Evolutionary conservation across 64 coral and sea anemone genomes (phyloP), one percentile per base, ranked within the genome.

Genomic region (Montipora efflorescens): DNA sequence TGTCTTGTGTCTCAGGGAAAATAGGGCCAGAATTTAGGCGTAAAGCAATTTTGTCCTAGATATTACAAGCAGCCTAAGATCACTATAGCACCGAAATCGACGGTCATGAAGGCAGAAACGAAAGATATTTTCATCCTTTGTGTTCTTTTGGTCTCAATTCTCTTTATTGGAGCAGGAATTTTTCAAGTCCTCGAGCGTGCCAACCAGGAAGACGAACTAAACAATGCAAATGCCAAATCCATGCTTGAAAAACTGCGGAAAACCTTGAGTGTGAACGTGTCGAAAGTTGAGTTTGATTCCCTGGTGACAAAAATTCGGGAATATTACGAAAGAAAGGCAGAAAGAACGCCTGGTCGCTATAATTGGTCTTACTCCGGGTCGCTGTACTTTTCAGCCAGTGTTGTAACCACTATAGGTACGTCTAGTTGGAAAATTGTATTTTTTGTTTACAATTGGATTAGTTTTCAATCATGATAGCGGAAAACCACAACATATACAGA

Each of bases 331-430:
- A 68, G 15, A 12, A 46, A 7, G 36, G 5, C 46, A 21, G 7
- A 8, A 47, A 87, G 72, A 69, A 12, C 59, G 1, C 19, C 71
- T 23, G 49, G 58, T n/a, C 57, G 55, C 64, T 47, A 59, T 74
- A 80, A 91, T 14, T 95, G 94, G 94, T 87, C 94, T 51, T 95
- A 84, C 84, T 95, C 84, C 22, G 75, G 80, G 2, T 73, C 94
- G 21, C 89, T 95, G 7, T 95, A 95, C 77, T 95, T 95, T 48
- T 95, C 94, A 8, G 80, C 94, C 8, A 95, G 89, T 91, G 94
- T 95, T 52, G 67, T 95, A 48, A 87, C 94, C 2, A 95, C 94
- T 25, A 95, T 91, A 64, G 94, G 94, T 95, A 95, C 59, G 94
- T 91, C 11, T 43, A 53, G 43, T n/a, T 9, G 7, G 22, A 8